phyloP scores from a whole-genome alignment of 2,888 invertebrate species.

The Hetaerina titia region DNA sequence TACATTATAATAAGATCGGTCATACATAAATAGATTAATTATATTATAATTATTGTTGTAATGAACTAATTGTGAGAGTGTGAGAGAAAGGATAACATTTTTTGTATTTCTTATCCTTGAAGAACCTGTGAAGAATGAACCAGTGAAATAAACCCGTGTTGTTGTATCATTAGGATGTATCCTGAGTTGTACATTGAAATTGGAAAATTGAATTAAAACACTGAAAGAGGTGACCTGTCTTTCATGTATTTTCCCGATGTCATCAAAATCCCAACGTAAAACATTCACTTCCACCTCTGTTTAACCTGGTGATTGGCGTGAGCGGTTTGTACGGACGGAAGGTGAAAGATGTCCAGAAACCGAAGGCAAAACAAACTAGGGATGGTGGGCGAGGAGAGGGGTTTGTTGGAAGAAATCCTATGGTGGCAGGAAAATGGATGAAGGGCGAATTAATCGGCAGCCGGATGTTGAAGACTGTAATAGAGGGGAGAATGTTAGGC shows the following conservation, averaged over 20 bases:
- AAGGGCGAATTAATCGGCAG: no score
- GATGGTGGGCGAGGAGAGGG: neutral
- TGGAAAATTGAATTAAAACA: slow-evolving; percentile 49
- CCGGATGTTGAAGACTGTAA: no score
- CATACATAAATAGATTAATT: slow-evolving; percentile 40
- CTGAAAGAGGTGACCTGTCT: neutral
- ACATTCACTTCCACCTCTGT: neutral
- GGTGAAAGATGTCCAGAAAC: neutral
- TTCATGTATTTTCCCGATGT: neutral
- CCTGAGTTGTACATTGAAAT: slow-evolving; percentile 61
- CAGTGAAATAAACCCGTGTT: slow-evolving; percentile 60
- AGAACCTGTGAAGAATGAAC: slow-evolving; percentile 55
- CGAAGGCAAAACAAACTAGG: neutral
- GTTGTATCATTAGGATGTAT: slow-evolving; percentile 64
- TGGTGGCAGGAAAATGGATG: no score
- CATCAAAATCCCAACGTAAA: neutral
- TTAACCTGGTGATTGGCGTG: neutral
- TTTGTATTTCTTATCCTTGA: slow-evolving; percentile 55
- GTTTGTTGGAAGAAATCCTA: no score
- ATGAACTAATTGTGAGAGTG: slow-evolving; percentile 40
- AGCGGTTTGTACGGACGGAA: neutral
- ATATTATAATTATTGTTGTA: slow-evolving; percentile 61
- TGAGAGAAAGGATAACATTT: slow-evolving; percentile 56
- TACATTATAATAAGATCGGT: slow-evolving; percentile 47
- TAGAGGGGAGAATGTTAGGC: no score